phyloP scores from a whole-genome alignment of 2,888 invertebrate genomes.

The Gryllus longicercus region DNA sequence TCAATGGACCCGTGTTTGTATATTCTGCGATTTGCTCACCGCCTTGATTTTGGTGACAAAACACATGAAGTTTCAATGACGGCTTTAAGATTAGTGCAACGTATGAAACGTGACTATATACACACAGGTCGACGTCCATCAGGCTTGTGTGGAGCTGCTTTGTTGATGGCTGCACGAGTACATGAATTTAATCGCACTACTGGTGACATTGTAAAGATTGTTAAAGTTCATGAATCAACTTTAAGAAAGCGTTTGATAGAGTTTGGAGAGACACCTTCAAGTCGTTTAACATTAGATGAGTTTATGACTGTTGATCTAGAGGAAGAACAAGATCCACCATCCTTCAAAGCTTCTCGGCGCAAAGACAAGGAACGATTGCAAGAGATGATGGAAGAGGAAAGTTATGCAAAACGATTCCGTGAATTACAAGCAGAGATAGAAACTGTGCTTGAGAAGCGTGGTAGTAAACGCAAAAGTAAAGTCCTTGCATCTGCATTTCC shows the following conservation, averaged over 20 bases:
- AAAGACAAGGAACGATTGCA: constrained; percentile 82
- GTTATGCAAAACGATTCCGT: constrained; percentile 56
- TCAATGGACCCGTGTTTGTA: constrained; percentile 93
- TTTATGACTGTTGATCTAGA: constrained; percentile 96
- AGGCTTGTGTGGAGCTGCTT: constrained; percentile 95
- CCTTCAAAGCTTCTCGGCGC: constrained; percentile 85
- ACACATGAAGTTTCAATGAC: constrained; percentile 94
- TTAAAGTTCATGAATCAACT: constrained; percentile 92
- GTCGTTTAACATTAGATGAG: constrained; percentile 90
- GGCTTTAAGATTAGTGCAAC: constrained; percentile 85
- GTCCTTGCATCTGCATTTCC: constrained; percentile 11
- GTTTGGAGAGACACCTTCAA: constrained; percentile 95
- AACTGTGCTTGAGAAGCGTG: constrained; percentile 62
- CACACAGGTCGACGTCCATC: constrained; percentile 94
- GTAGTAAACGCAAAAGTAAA: constrained; percentile 11
- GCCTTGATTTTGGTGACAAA: constrained; percentile 86
- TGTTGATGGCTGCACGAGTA: constrained; percentile 88
- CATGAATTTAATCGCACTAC: constrained; percentile 88
- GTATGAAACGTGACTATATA: constrained; percentile 98
- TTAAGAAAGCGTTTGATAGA: constrained; percentile 86
- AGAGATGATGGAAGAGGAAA: constrained; percentile 61
- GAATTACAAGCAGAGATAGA: constrained; percentile 86
- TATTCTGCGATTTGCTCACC: constrained; percentile 90
- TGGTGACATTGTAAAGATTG: constrained; percentile 86
- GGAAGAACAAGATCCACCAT: constrained; percentile 94